Evolutionary conservation across 2,113 vertebrate genomes (phyloP).

Genomic region (Eulacestoma nigropectus): DNA sequence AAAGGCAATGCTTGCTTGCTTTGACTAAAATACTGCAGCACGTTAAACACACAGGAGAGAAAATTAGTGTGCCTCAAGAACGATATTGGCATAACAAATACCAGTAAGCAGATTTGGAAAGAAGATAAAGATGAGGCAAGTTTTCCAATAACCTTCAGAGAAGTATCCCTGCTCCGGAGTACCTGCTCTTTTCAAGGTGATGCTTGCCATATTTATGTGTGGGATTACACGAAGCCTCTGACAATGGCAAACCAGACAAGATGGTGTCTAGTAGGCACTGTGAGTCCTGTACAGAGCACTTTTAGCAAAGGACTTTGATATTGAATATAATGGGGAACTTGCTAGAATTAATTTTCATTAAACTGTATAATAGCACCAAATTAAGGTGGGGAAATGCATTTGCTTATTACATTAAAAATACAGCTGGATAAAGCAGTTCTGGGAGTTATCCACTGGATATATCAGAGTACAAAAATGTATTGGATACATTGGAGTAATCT

Average conservation of each 20-base stretch:
- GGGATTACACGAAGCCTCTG: not conserved
- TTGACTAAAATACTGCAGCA: not conserved
- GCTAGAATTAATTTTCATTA: not conserved
- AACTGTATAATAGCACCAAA: not conserved
- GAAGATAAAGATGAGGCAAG: not conserved
- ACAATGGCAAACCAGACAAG: not conserved
- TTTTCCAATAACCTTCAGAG: not conserved
- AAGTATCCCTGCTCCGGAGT: not conserved
- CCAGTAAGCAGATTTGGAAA: not conserved
- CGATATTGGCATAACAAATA: not conserved
- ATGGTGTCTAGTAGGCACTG: not conserved
- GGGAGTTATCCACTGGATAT: not conserved
- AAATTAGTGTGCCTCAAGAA: not conserved
- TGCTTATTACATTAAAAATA: not conserved
- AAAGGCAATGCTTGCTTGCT: not conserved
- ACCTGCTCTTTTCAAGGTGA: not conserved
- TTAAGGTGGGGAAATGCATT: not conserved
- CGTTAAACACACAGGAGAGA: not conserved
- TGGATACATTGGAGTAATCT: not conserved
- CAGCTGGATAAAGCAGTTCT: not conserved
- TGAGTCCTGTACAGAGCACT: not conserved
- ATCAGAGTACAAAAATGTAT: not conserved
- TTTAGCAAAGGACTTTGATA: not conserved
- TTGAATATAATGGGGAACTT: not conserved
- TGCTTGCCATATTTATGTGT: not conserved